Percentiles rank a stretch among this genome's conserved stretches.
phyloP scores from a whole-genome alignment of 2,113 vertebrate genomes.

The Chaetodon trifascialis region DNA sequence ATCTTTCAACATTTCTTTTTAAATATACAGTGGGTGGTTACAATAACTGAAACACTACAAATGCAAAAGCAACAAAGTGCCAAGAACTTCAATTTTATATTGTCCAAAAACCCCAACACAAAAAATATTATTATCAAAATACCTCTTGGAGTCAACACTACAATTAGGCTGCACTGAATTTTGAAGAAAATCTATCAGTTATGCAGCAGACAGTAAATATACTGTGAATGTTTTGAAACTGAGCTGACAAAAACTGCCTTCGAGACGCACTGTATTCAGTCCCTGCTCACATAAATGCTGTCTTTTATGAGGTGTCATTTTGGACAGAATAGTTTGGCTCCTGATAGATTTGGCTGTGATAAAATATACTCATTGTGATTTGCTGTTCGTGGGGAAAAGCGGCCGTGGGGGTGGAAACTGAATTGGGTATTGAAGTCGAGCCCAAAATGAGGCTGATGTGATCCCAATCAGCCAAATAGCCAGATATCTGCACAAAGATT shows the following conservation, averaged over 20 bases:
- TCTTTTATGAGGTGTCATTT: not conserved
- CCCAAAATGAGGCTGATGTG: slow-evolving; percentile 55
- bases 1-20: not conserved
- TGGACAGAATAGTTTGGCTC: not conserved
- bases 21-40: not conserved
- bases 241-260: not conserved
- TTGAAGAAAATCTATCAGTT: not conserved
- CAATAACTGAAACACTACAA: not conserved
- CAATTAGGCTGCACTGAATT: not conserved
- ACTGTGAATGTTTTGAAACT: not conserved
- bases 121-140: not conserved
- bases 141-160: not conserved
- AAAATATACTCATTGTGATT: slow-evolving; percentile 7
- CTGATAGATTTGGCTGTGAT: not conserved
- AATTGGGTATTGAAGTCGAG: slow-evolving; percentile 11
- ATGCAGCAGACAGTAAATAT: not conserved
- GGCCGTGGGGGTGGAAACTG: not conserved
- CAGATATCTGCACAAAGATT: slow-evolving; percentile 39
- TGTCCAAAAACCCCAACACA: not conserved
- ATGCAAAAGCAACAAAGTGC: not conserved
- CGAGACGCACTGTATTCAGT: not conserved
- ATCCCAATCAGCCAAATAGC: slow-evolving; percentile 29
- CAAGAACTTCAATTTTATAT: not conserved
- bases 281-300: not conserved
- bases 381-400: slow-evolving; percentile 8